These are phyloP conservation scores for Petromus typicus DNA, from an alignment of 2,113 vertebrate species.

Conservation along the genomic window DNA sequence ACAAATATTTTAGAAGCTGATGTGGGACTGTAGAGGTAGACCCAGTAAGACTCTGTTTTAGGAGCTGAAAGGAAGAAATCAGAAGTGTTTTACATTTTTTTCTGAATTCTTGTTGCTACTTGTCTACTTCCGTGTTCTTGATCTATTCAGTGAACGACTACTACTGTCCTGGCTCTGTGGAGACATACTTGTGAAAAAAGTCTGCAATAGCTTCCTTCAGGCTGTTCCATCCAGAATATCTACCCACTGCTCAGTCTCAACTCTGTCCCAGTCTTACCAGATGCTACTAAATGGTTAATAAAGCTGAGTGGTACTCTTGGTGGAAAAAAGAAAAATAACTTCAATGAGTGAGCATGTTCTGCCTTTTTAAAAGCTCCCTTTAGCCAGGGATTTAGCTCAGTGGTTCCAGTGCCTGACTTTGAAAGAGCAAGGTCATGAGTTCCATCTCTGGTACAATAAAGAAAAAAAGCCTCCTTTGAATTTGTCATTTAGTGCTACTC, in stretches of 20 bases:
- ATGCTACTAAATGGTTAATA: slow-evolving; percentile 90
- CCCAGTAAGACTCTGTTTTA: slow-evolving; percentile 86
- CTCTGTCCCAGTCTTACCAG: slow-evolving; percentile 87
- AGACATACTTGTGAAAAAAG: slow-evolving; percentile 86
- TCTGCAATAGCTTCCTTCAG: slow-evolving; percentile 83
- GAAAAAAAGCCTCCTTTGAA: background rate
- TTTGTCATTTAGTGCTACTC: background rate
- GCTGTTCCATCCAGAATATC: slow-evolving; percentile 86
- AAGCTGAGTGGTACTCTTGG: slow-evolving; percentile 84
- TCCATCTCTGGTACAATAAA: too few relatives aligned
- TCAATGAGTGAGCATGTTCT: background rate
- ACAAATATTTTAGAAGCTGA: slow-evolving; percentile 86
- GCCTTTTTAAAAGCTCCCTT: background rate
- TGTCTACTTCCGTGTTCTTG: slow-evolving; percentile 86
- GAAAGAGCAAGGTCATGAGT: too few relatives aligned
- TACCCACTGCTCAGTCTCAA: slow-evolving; percentile 85
- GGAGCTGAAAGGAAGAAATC: slow-evolving; percentile 88
- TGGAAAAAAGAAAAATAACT: background rate
- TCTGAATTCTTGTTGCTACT: slow-evolving; percentile 90
- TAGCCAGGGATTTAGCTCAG: too few relatives aligned
- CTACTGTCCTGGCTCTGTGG: slow-evolving; percentile 88
- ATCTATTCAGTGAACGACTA: slow-evolving; percentile 85
- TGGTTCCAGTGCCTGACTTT: too few relatives aligned
- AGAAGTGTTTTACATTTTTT: slow-evolving; percentile 88
- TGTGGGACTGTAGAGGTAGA: slow-evolving; percentile 89